phyloP scores from a whole-genome alignment of 2,888 invertebrate species.

The Balanococcus diminutus region DNA sequence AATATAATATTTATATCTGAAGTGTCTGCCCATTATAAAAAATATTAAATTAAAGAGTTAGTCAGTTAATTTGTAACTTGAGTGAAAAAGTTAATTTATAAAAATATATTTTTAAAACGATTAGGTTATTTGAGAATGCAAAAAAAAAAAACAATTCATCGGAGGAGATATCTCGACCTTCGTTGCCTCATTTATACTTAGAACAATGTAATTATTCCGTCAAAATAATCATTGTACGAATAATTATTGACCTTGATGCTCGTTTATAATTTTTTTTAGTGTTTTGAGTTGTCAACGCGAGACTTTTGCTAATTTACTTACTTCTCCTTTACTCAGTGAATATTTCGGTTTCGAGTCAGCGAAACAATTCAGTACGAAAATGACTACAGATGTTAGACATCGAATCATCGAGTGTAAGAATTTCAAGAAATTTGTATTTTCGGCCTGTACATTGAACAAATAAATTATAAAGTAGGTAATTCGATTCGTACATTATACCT shows the following conservation, averaged over 20 bases:
- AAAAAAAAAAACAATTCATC: not conserved
- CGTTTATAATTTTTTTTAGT: not conserved
- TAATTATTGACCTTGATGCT: not conserved
- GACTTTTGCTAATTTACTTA: not conserved
- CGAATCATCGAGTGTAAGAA: not conserved
- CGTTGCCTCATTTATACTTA: not conserved
- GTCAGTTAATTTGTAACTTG: too few species aligned
- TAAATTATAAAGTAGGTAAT: too few species aligned
- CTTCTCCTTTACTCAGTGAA: not conserved
- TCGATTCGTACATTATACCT: too few species aligned
- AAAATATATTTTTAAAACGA: too few species aligned
- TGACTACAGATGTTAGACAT: not conserved
- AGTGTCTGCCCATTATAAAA: not conserved
- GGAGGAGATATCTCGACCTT: not conserved
- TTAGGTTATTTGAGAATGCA: too few species aligned
- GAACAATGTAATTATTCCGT: not conserved
- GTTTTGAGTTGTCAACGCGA: not conserved
- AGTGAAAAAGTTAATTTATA: too few species aligned
- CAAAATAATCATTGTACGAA: not conserved
- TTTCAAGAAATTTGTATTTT: not conserved
- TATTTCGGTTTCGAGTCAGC: slow-evolving; percentile 26
- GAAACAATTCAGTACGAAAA: not conserved
- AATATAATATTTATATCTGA: not conserved
- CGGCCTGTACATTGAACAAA: not conserved
- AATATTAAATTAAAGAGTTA: too few species aligned